phyloP scores from a whole-genome alignment of 2,888 invertebrate species.

The Platycheirus rosarum region DNA sequence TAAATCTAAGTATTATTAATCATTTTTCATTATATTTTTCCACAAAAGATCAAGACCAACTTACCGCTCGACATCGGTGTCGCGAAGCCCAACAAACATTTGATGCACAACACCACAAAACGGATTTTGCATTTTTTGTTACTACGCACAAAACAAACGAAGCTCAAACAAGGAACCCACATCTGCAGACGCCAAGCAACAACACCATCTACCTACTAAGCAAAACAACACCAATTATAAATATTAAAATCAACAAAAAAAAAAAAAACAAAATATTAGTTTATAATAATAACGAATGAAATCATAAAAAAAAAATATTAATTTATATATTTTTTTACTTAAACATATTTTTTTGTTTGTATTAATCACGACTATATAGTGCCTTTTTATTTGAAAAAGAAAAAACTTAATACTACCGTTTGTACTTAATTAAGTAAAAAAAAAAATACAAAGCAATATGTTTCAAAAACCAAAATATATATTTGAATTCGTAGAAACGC shows the following conservation, averaged over 20 bases:
- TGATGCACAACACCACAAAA: slow-evolving; percentile 82
- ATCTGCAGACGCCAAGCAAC: slow-evolving; percentile 46
- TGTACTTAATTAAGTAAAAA: slow-evolving; percentile 57
- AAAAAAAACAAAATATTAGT: slow-evolving; percentile 67
- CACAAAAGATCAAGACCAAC: slow-evolving; percentile 79
- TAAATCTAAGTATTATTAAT: too few relatives aligned
- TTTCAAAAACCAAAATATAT: slow-evolving; percentile 40
- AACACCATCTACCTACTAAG: slow-evolving; percentile 45
- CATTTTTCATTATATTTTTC: slow-evolving; percentile 6
- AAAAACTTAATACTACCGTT: slow-evolving; percentile 47
- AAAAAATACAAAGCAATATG: slow-evolving; percentile 45
- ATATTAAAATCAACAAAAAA: slow-evolving; percentile 35
- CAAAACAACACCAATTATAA: slow-evolving; percentile 75
- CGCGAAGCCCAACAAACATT: slow-evolving; percentile 82
- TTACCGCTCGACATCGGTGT: slow-evolving; percentile 80
- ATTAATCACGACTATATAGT: slow-evolving; percentile 66
- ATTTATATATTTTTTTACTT: slow-evolving; percentile 70
- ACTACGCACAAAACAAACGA: slow-evolving; percentile 79
- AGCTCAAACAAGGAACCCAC: slow-evolving; percentile 55
- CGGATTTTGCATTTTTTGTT: slow-evolving; percentile 82
- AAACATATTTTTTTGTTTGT: slow-evolving; percentile 48
- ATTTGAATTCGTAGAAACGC: slow-evolving; percentile 28
- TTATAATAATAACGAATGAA: slow-evolving; percentile 33
- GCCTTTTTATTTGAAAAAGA: slow-evolving; percentile 65
- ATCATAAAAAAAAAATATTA: slow-evolving; percentile 28